Conservation (phyloP, 2,113 vertebrate species). For the Sisor rabdophorus region DNA sequence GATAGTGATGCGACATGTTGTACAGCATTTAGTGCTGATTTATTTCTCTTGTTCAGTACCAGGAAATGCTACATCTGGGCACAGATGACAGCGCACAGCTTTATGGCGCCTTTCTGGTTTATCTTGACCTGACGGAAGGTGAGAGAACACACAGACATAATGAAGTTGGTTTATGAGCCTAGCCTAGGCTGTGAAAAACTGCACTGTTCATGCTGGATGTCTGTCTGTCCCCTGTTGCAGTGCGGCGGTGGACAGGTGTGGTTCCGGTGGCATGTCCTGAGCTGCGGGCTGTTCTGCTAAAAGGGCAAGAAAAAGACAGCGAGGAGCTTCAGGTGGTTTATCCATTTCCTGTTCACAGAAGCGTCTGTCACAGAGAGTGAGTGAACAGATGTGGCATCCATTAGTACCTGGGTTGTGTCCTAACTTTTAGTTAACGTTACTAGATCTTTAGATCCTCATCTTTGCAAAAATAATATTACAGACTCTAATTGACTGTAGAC, state of each 20-base stretch:
- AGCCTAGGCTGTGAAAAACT: neutral
- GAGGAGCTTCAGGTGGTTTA: constrained; percentile 74
- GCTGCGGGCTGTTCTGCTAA: constrained; percentile 79
- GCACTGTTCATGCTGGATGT: neutral
- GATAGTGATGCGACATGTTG: neutral
- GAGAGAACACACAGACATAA: constrained; percentile 1
- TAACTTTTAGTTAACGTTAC: no score
- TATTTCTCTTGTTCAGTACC: constrained; percentile 67
- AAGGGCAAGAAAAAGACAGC: constrained; percentile 74
- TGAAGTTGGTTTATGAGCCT: neutral
- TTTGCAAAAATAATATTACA: no score
- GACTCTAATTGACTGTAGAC: no score
- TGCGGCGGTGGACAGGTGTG: constrained; percentile 84
- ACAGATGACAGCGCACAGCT: constrained; percentile 77
- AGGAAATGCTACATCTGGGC: constrained; percentile 80
- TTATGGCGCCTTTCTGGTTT: constrained; percentile 86
- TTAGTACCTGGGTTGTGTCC: no score
- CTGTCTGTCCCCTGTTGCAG: constrained; percentile 47
- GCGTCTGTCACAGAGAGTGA: constrained; percentile 83
- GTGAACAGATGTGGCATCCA: neutral
- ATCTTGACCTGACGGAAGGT: constrained; percentile 91
- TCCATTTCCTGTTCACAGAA: constrained; percentile 71
- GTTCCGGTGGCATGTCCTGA: constrained; percentile 72
- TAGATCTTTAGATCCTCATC: no score
- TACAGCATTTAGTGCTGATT: neutral